phyloP scores from a whole-genome alignment of 2,113 vertebrate genomes.

The Dasypus novemcinctus region DNA sequence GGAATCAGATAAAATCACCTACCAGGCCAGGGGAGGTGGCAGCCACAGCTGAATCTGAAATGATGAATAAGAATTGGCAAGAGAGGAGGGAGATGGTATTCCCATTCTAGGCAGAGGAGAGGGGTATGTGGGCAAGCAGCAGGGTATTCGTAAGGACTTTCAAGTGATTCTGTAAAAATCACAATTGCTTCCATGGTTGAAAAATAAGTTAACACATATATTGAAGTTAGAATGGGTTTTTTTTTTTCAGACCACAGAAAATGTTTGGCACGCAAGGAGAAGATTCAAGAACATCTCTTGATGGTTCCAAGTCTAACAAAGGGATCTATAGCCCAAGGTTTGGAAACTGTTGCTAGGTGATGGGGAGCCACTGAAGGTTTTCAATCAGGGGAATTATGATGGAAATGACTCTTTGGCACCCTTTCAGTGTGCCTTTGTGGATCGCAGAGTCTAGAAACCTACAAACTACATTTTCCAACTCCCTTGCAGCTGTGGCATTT shows the following conservation, averaged over 20 bases:
- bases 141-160: neutral
- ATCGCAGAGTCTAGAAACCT: neutral
- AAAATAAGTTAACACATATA: conserved; percentile 2
- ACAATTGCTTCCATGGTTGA: neutral
- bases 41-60: neutral
- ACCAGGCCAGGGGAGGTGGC: neutral
- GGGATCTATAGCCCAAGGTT: neutral
- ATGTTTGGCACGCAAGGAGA: neutral
- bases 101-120: neutral
- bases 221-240: neutral
- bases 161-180: neutral
- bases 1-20: neutral
- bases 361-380: neutral
- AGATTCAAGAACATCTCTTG: neutral
- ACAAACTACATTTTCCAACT: conserved; percentile 59
- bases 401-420: neutral
- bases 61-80: neutral
- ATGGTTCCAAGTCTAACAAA: neutral
- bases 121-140: neutral
- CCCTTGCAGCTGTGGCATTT: conserved; percentile 36
- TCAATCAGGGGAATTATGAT: neutral
- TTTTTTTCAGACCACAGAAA: conserved; percentile 33
- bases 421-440: conserved; percentile 2
- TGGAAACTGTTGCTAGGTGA: neutral
- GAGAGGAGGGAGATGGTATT: neutral